Evolutionary conservation across 1,140 invertebrate genomes (phyloP), one percentile per base, ranked within the genome.

Genomic region (Drosophila ercepeae): DNA sequence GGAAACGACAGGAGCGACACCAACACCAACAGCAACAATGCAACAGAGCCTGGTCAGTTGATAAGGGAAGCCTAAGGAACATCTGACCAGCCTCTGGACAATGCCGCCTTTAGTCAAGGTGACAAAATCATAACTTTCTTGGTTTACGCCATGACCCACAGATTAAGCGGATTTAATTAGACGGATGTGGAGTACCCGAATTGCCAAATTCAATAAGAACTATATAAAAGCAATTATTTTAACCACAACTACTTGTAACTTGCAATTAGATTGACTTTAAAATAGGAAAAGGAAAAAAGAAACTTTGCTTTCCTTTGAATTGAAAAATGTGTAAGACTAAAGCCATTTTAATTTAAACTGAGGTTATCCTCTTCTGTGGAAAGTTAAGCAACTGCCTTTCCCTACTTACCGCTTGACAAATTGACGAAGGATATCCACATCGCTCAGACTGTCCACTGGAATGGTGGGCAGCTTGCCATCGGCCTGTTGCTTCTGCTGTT

Each of bases 381-480:
- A 21, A 23, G 1, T 19, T 42, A 42, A 42, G 39, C 6, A 16
- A 13, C 16, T 42, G 8, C 14, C 14, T 18, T 9, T 13, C 7
- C 27, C 14, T 25, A 90, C 81, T 75, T 54, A 91, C 90, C 94
- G 92, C 63, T 89, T 93, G 44, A 93, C 91, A 61, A 93, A 93
- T 70, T 93, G 92, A 36, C 92, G 92, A 2, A 96, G 90, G 2
- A 96, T 92, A 77, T 96, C 95, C 39, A 94, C 92, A 79, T 96
- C 96, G 74, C 94, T 94, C 29, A 96, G 91, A 92, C 70, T 95
- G 93, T 78, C 95, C 92, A 74, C 92, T 78, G 61, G 94, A 94
- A 79, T 93, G 92, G 44, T 96, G 4, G 94, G 93, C 46, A 95
- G 25, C 57, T 90, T 91, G 75, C 89, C 89, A 71, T 60, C 63